These are phyloP conservation scores for Tachuris rubrigastra DNA, from an alignment of 2,113 vertebrate species.

Conservation along the genomic window DNA sequence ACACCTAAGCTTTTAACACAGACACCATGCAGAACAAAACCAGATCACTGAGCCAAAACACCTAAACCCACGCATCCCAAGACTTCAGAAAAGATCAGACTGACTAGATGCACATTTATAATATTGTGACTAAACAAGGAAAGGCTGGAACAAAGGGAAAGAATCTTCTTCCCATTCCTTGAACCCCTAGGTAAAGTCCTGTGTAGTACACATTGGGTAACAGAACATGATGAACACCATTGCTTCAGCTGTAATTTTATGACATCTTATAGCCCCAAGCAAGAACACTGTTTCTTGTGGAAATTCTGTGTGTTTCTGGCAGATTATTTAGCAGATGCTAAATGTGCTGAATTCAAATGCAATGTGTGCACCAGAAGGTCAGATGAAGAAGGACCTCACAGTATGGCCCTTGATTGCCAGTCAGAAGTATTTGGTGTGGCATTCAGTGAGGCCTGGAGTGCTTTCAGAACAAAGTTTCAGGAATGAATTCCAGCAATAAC, in stretches of 20 bases:
- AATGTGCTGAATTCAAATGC: background rate
- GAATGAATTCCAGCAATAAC: slow-evolving; percentile 26
- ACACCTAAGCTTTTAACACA: background rate
- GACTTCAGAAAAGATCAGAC: background rate
- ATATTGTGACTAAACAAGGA: background rate
- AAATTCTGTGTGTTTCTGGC: background rate
- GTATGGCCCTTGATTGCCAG: background rate
- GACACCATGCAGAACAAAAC: background rate
- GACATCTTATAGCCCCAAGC: background rate
- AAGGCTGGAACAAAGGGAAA: background rate
- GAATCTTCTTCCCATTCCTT: background rate
- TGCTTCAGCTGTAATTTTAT: background rate
- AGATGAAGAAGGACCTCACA: background rate
- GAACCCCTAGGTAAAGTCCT: background rate
- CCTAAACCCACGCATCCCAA: background rate
- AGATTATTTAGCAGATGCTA: background rate
- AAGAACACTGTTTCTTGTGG: background rate
- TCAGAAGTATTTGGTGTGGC: background rate
- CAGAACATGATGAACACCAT: background rate
- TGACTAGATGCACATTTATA: background rate
- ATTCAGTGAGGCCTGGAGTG: background rate
- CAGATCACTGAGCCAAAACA: background rate
- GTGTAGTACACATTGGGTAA: background rate
- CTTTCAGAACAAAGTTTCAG: slow-evolving; percentile 34
- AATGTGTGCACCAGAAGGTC: background rate